phyloP scores from a whole-genome alignment of 1,140 invertebrate species.

The Rhyzopertha dominica region DNA sequence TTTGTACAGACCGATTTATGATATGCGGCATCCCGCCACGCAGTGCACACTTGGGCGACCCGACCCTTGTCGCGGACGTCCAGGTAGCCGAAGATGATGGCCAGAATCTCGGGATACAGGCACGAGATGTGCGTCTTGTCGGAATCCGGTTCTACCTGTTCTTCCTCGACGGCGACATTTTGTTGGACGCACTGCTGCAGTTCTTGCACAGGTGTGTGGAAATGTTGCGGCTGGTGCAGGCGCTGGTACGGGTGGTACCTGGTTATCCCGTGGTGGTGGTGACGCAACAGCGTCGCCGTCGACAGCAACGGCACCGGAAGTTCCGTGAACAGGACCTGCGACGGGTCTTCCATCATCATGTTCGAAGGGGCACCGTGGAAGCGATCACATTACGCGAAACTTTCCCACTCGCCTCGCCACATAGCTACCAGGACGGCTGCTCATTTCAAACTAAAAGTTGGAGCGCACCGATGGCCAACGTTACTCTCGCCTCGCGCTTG shows the following conservation, averaged over 20 bases:
- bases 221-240: conserved; percentile 53
- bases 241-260: conserved; percentile 52
- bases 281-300: conserved; percentile 35
- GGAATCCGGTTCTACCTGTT: conserved; percentile 28
- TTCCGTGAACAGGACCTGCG: conserved; percentile 44
- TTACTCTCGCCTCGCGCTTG: conserved; percentile 30
- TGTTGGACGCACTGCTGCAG: conserved; percentile 52
- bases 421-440: conserved; percentile 33
- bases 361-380: too few species aligned
- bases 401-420: conserved; percentile 45
- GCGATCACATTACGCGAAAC: conserved; percentile 40
- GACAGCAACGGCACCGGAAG: conserved; percentile 46
- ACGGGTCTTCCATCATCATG: conserved; percentile 44
- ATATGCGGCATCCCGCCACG: conserved; percentile 89
- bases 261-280: conserved; percentile 44
- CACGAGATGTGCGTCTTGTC: conserved; percentile 76
- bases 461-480: conserved; percentile 23
- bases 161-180: conserved; percentile 28
- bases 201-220: conserved; percentile 47
- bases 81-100: conserved; percentile 86
- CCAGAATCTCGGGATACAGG: conserved; percentile 87
- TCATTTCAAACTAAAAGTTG: conserved; percentile 34
- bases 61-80: conserved; percentile 83
- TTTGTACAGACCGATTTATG: conserved; percentile 85
- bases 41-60: conserved; percentile 82